A percentile compares a stretch with the other conserved stretches of the same genome.
Conservation (phyloP, 2,113 vertebrate species). For the Phodopus roborovskii region DNA sequence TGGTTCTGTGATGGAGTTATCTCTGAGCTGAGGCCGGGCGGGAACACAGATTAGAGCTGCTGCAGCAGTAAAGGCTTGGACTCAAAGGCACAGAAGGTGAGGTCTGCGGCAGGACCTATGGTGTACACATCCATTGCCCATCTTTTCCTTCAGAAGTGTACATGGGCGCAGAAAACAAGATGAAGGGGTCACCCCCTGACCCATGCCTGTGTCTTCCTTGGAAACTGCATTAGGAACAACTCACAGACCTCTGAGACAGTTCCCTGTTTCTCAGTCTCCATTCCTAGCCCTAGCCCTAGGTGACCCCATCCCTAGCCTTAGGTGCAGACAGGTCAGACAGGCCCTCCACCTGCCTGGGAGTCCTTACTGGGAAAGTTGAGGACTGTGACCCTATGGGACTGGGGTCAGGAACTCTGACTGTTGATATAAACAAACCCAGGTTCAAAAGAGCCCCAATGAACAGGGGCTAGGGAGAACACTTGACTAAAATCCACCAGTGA, state of each 20-base stretch:
- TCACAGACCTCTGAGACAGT: background rate
- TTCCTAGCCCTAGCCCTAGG: no score
- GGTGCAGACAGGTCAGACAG: background rate
- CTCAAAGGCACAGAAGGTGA: no score
- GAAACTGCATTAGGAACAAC: background rate
- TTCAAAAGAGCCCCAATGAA: background rate
- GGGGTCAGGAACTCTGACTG: fast-evolving
- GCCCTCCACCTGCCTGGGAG: background rate
- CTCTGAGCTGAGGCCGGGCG: background rate
- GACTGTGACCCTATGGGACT: background rate
- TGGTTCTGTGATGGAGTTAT: background rate
- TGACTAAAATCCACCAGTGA: background rate
- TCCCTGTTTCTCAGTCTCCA: background rate
- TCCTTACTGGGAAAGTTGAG: background rate
- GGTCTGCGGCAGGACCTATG: no score
- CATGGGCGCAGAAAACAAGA: background rate
- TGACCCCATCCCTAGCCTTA: background rate
- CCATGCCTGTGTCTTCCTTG: background rate
- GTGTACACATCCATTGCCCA: no score
- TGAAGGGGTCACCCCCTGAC: background rate
- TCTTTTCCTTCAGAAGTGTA: background rate
- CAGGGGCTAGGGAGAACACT: background rate
- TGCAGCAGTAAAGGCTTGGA: no score
- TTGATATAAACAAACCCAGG: background rate
- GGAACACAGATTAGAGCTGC: no score